Evolutionary conservation across 2,888 invertebrate genomes (phyloP), one percentile per base, ranked within the genome.

Genomic region (Tenthredo livida): DNA sequence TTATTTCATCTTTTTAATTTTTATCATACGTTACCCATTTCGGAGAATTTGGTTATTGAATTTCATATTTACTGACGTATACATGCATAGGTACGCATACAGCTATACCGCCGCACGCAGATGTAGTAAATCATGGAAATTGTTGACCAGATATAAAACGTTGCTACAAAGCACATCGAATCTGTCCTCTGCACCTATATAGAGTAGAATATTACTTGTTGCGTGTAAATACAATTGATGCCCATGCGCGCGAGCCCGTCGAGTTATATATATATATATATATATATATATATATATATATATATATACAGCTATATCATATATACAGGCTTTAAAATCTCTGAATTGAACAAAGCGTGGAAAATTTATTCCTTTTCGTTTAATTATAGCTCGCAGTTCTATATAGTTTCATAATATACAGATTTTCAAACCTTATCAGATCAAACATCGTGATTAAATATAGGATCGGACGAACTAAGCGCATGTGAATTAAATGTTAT

Each of bases 191-290:
- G n/a, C 72, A 40, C n/a, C 72, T 15, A 43, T 73, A 43, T 43
- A 73, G 72, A 73, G 72, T 25, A 43, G n/a, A 43, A 43, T 73
- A 73, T 73, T 73, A 73, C 72, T 73, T 73, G 72, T 73, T 73
- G 72, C 72, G 72, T 73, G 72, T 73, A 43, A 43, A 73, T 43
- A 73, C 40, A 43, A 73, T 73, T 43, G n/a, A 43, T 73, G 72
- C 72, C 72, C 72, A 40, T 43, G 72, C 43, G 33, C 72, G 40
- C 25, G 6, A 47, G 47, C 15, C 4, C 47, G 47, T 12, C 47
- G 47, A 43, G 61, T 4, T 50, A 50, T 29, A 25, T 0, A 4
- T 29, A 29, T 33, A 25, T 25, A 67, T 15, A 37, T 37, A 37
- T 33, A 29, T 33, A 25, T 25, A 67, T 15, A 37, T 37, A 37